phyloP scores from a whole-genome alignment of 2,888 invertebrate genomes.

The Tetragonula carbonaria region DNA sequence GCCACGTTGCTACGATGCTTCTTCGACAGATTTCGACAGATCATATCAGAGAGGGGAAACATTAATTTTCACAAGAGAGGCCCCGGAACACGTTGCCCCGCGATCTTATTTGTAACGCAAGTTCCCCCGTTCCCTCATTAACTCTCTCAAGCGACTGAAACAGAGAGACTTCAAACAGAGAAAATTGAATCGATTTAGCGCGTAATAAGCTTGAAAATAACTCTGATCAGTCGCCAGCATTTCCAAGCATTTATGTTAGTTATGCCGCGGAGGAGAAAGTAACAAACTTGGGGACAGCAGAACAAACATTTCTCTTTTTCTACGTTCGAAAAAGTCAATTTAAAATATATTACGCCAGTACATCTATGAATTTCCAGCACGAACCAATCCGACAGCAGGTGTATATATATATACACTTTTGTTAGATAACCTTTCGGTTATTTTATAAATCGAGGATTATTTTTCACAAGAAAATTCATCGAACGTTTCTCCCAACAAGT shows the following conservation, averaged over 20 bases:
- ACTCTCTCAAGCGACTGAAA: neutral
- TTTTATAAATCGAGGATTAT: conserved; percentile 35
- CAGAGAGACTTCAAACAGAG: conserved; percentile 9
- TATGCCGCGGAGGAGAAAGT: conserved; percentile 29
- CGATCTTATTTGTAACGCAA: neutral
- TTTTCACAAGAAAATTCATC: conserved; percentile 41
- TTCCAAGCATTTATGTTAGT: conserved; percentile 9
- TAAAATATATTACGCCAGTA: neutral
- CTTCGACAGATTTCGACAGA: conserved; percentile 38
- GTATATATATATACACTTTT: conserved; percentile 13
- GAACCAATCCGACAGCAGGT: conserved; percentile 33
- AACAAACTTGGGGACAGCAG: neutral
- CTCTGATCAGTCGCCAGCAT: conserved; percentile 12
- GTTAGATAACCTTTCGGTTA: conserved; percentile 30
- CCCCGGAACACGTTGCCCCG: conserved; percentile 4
- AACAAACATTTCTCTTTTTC: conserved; percentile 27
- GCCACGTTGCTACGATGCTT: conserved; percentile 2
- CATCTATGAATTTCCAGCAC: neutral
- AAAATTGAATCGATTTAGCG: conserved; percentile 23
- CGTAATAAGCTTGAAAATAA: conserved; percentile 41
- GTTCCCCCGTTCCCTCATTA: neutral
- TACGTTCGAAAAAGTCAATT: conserved; percentile 9
- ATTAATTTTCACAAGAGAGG: conserved; percentile 20
- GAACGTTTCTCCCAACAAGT: conserved; percentile 14
- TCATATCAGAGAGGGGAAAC: conserved; percentile 27